phyloP scores from a whole-genome alignment of 2,888 invertebrate genomes.

The Caenorhabditis parvicauda region DNA sequence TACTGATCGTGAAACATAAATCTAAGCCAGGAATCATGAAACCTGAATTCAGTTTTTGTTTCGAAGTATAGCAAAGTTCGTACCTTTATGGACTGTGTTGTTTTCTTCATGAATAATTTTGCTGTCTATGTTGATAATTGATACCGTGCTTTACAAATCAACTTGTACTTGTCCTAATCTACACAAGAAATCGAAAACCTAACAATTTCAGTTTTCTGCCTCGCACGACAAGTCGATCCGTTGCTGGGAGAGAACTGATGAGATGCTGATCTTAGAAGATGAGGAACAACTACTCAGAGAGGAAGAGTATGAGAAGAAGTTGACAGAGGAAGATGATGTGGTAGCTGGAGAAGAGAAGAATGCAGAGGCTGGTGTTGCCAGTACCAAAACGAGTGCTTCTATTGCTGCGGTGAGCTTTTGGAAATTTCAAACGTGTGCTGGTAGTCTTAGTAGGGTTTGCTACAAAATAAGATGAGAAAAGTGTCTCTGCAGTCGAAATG shows the following conservation, averaged over 20 bases:
- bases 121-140: neutral
- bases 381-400: conserved; percentile 78
- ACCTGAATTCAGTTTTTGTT: no score
- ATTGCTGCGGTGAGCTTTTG: conserved; percentile 71
- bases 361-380: conserved; percentile 74
- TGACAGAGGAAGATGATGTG: conserved; percentile 65
- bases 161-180: no score
- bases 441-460: no score
- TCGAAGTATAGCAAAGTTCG: no score
- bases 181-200: no score
- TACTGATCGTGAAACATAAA: no score
- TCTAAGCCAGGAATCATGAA: no score
- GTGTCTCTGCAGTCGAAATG: no score
- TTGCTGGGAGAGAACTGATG: conserved; percentile 80
- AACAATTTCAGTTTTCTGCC: conserved; percentile 70
- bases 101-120: neutral
- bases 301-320: conserved; percentile 66
- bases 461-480: no score
- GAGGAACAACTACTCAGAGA: conserved; percentile 72
- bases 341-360: conserved; percentile 68
- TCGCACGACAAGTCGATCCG: conserved; percentile 85
- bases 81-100: no score
- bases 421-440: no score
- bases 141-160: no score
- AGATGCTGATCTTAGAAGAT: conserved; percentile 88